Base-by-base conservation (phyloP, 2,888 invertebrate species). In the Drosophila merina region DNA sequence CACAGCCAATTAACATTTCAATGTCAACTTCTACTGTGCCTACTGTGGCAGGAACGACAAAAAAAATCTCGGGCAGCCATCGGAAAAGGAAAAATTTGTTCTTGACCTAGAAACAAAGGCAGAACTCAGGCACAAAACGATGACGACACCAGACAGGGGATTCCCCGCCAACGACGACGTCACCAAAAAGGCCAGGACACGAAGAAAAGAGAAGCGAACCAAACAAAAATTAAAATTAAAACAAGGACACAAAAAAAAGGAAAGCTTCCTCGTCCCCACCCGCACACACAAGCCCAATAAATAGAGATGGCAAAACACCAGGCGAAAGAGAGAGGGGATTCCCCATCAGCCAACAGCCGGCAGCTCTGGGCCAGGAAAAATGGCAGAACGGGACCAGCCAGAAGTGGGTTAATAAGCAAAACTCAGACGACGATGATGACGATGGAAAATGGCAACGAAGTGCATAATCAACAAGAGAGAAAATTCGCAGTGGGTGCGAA, bases 181-280 rank as follows among this genome's bases (percentile, higher is more conserved):
- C 82, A 82, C 72, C 76, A 73, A 74, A 66, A 76, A 68, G 67
- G 66, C 59, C 72, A 73, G 56, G 48, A 60, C 56, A 56, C 57
- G 58, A 56, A 62, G 66, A 68, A 75, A 63, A 57, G 72, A 76
- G 78, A 55, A 76, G 76, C 70, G 77, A 81, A 86, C 79, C 88
- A 89, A 89, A 87, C 84, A 83, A 88, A 89, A 90, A 90, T 90
- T 90, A 88, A 90, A 90, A 90, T 90, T 90, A 90, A 90, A 89
- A 89, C 85, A 89, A 89, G 88, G 78, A 89, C 80, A 88, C 77
- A 79, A 79, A 77, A 79, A 79, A 76, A 74, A 72, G 5, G 40
- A 60, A 75, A 74, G 70, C 77, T 55, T 68, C 62, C 50, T 69
- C 69, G 59, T 70, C 58, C 60, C 67, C 73, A 30, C 45, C 57